Base-by-base conservation (phyloP, 2,113 vertebrate genomes). In the Danio rerio region DNA sequence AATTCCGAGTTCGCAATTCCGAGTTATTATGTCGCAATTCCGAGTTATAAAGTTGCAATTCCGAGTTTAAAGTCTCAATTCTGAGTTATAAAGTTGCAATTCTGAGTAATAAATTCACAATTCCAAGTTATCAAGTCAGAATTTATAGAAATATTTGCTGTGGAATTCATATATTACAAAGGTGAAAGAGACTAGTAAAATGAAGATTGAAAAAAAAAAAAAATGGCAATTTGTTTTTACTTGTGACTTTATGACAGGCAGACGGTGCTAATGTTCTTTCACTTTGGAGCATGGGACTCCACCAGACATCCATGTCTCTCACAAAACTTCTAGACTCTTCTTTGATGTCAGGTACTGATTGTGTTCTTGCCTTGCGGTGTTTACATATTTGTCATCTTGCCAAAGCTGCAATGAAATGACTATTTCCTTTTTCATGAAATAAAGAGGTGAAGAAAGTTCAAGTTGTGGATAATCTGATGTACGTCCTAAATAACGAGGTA, bases 401-500 rank as follows among this genome's bases (percentile, higher is more conserved):
- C 13, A 43, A 42, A 47, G 15, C 7, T 68, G 43, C 43, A 45
- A 45, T 31, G 20, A 0, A 47, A n/a, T 47, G 6, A 49, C 7
- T 6, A 49, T 69, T 9, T 49, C 47, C 9, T 69, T 0, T 69
- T 49, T 69, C 9, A 7, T 69, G n/a, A 49, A 12, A 7, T 20
- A 40, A 86, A 98, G 98, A 93, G 87, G 95, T 95, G 84, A 94
- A 87, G 83, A 97, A 96, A 86, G 93, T 98, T 89, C 93, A 96
- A 80, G 91, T 96, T 77, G 89, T 96, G 84, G 96, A 94, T 75
- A 96, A 93, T 78, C 90, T 95, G 11, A 91, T 99, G 62, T 97
- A 97, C 88, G 86, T 97, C 89, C 92, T 99, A 58, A 95, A 98
- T 88, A 93, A 93, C 2, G 93, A 95, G 90, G 97, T 98, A 92